These are phyloP conservation scores for Epicampocera succincta DNA, from an alignment of 2,888 invertebrate genomes.

Conservation along the genomic window DNA sequence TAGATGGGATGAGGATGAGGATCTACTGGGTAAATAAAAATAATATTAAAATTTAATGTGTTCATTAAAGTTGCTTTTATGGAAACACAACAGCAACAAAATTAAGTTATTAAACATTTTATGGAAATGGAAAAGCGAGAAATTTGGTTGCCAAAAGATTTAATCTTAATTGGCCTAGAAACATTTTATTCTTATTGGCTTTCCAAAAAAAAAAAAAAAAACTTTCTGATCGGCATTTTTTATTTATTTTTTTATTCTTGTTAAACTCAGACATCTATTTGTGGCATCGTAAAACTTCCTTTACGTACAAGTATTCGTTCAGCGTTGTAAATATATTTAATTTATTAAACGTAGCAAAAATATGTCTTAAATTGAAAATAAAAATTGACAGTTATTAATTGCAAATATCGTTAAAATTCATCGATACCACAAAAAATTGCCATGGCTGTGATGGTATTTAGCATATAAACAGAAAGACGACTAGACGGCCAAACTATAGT, in stretches of 20 bases:
- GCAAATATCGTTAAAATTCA: conserved; percentile 80
- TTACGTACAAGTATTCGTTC: conserved; percentile 6
- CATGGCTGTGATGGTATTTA: conserved; percentile 46
- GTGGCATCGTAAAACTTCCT: conserved; percentile 66
- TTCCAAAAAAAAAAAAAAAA: too few relatives aligned
- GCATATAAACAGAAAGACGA: conserved; percentile 18
- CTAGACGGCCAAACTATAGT: conserved; percentile 20
- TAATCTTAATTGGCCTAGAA: conserved; percentile 64
- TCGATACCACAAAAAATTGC: conserved; percentile 71
- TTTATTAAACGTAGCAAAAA: conserved; percentile 55
- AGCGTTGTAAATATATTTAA: conserved; percentile 34
- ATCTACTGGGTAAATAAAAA: conserved; percentile 39
- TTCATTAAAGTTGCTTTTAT: conserved; percentile 50
- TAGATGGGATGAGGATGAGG: conserved; percentile 30
- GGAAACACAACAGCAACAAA: conserved; percentile 16
- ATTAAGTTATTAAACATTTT: conserved; percentile 65
- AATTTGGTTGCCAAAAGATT: conserved; percentile 37
- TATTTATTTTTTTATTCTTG: conserved; percentile 32
- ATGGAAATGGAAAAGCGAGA: conserved; percentile 31
- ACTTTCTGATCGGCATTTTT: not conserved
- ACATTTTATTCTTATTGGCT: conserved; percentile 43
- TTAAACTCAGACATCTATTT: conserved; percentile 56
- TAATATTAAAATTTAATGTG: conserved; percentile 57
- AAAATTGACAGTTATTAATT: conserved; percentile 80
- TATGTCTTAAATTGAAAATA: conserved; percentile 75